Evolutionary conservation across 2,113 vertebrate genomes (phyloP), one percentile per base, ranked within the genome.

Genomic region (Antidorcas marsupialis): DNA sequence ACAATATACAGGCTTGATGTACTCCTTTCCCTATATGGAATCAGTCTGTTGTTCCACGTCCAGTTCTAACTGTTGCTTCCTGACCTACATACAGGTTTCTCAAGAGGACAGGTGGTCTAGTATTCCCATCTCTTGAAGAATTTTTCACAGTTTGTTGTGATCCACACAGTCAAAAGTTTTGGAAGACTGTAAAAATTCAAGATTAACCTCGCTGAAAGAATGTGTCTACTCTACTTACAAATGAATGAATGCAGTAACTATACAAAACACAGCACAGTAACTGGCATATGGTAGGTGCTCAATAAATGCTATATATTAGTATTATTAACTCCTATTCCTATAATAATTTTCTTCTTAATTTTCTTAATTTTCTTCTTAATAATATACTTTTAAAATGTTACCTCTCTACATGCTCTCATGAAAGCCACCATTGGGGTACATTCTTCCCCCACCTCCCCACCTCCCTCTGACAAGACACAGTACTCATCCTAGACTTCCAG

Each of bases 141-240:
- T 74, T 74, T 74, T 74, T 23, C 67, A 71, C 9, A n/a, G 33
- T 67, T n/a, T 74, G n/a, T 23, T 74, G 19, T 74, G 67, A 39
- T 74, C 67, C 67, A 74, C 19, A 71, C 67, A 71, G n/a, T 71
- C n/a, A 74, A 74, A 82, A 45, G 6, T 79, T 95, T 53, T 47
- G 33, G 47, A 74, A 97, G 82, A 76, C 74, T 62, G 27, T 87
- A 52, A 91, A 87, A 97, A 50, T 94, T 90, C 45, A 95, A 97
- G 74, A 94, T 81, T 86, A 97, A 92, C 45, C n/a, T 87, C 28
- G 57, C 53, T 50, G 19, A 91, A 97, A 81, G 27, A 71, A 7
- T 36, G 2, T 6, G 57, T 57, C 62, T 82, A 82, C 53, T 93
- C 36, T 71, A 62, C 25, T 93, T 36, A 74, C 1, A 87, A 82